Conservation (phyloP, 2,797 vertebrate genomes). For the Distichodus sexfasciatus region DNA sequence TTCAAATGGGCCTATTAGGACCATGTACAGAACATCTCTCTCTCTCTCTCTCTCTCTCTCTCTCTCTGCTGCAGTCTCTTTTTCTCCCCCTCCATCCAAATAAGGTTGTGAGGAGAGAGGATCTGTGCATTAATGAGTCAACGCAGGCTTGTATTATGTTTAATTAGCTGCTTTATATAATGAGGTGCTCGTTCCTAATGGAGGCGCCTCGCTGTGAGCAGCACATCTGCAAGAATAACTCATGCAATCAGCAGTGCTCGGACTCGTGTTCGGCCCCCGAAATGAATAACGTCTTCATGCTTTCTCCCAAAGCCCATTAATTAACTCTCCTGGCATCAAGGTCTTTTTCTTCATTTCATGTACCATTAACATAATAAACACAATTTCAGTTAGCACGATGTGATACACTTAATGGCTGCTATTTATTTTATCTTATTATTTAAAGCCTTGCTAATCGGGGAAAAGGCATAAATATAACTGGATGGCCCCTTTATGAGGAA, state of each 20-base stretch:
- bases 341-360: conserved; percentile 99
- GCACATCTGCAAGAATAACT: conserved; percentile 99
- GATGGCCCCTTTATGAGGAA: conserved; percentile 86
- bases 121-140: conserved; percentile 94
- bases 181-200: conserved; percentile 99
- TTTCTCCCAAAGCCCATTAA: conserved; percentile 98
- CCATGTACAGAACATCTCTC: conserved; percentile 28
- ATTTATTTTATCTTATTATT: conserved; percentile 99
- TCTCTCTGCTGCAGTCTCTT: conserved; percentile 61
- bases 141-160: conserved; percentile 95
- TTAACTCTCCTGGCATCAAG: conserved; percentile 99
- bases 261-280: conserved; percentile 94
- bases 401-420: conserved; percentile 98
- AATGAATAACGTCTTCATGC: conserved; percentile 98
- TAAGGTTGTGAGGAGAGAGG: conserved; percentile 70
- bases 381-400: conserved; percentile 98
- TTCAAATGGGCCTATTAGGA: conserved; percentile 42
- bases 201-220: conserved; percentile 94
- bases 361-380: conserved; percentile 99
- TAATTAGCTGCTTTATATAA: conserved; percentile 99
- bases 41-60: conserved; percentile 42
- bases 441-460: conserved; percentile 90
- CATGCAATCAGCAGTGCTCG: conserved; percentile 97
- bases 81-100: conserved; percentile 50
- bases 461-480: conserved; percentile 89